These are phyloP conservation scores for Chroicocephalus ridibundus DNA, from an alignment of 2,113 vertebrate species.

Conservation along the genomic window DNA sequence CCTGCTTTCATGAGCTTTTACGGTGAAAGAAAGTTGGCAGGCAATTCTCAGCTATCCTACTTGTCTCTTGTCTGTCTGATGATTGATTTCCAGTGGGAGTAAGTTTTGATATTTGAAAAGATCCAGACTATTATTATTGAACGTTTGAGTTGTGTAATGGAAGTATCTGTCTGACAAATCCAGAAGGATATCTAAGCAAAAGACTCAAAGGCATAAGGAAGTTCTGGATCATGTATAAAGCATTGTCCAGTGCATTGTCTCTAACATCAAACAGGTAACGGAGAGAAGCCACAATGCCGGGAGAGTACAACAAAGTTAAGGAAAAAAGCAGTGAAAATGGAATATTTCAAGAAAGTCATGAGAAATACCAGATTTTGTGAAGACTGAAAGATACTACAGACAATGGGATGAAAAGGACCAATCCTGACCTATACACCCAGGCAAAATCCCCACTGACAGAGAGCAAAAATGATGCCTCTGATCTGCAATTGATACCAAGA, in stretches of 20 bases:
- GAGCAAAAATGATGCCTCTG: background rate
- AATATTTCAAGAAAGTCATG: background rate
- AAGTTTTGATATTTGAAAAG: conserved; percentile 60
- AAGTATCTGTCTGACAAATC: conserved; percentile 32
- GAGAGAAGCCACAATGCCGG: background rate
- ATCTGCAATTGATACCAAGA: background rate
- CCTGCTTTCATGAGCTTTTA: conserved; percentile 10
- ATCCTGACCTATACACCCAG: background rate
- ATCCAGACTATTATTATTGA: conserved; percentile 53
- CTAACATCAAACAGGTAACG: background rate
- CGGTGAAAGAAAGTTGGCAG: conserved; percentile 8
- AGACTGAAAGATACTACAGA: background rate
- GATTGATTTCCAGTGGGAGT: conserved; percentile 66
- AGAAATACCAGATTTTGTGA: background rate
- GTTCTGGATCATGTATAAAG: background rate
- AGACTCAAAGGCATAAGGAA: background rate
- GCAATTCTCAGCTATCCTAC: conserved; percentile 4
- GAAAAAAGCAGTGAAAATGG: background rate
- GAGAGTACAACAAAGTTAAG: background rate
- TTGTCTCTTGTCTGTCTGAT: conserved; percentile 36
- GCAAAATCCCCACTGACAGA: background rate
- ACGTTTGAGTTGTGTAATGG: conserved; percentile 3
- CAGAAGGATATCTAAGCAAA: background rate
- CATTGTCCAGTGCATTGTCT: background rate
- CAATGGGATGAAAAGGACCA: background rate